Conservation (phyloP, 2,113 vertebrate genomes). For the Formicarius rufipectus region DNA sequence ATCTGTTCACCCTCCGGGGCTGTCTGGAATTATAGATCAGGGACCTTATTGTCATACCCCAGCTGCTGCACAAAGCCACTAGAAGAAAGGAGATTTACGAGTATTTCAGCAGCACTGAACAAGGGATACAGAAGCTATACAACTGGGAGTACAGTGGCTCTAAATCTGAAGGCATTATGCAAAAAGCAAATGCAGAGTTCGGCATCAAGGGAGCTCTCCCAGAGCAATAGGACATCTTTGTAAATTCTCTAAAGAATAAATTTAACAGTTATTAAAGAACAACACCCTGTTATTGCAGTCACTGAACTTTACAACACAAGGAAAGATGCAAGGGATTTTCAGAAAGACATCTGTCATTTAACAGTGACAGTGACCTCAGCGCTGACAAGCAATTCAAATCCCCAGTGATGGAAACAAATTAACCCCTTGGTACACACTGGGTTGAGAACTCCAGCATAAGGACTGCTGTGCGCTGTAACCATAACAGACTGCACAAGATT, state of each 20-base stretch:
- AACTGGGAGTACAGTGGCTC: constrained; percentile 78
- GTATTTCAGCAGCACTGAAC: constrained; percentile 83
- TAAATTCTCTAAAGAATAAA: constrained; percentile 84
- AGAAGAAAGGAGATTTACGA: constrained; percentile 88
- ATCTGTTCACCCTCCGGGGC: constrained; percentile 66
- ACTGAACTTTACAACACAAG: constrained; percentile 86
- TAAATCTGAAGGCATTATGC: constrained; percentile 78
- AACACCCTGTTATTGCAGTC: constrained; percentile 76
- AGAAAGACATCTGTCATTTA: constrained; percentile 95
- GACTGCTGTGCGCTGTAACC: neutral
- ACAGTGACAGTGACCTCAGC: constrained; percentile 87
- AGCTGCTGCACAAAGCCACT: constrained; percentile 83
- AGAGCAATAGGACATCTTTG: constrained; percentile 76
- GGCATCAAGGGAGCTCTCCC: constrained; percentile 73
- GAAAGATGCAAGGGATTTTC: constrained; percentile 87
- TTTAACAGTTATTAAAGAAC: constrained; percentile 92
- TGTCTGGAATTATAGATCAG: constrained; percentile 80
- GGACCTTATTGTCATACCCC: constrained; percentile 85
- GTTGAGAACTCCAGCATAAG: constrained; percentile 7
- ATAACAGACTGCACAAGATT: neutral
- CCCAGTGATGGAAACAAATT: constrained; percentile 71
- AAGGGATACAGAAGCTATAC: constrained; percentile 78
- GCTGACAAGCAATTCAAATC: constrained; percentile 84
- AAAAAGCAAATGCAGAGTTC: constrained; percentile 78
- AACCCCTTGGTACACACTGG: constrained; percentile 44